Percentiles rank a stretch among this genome's conserved stretches.
Conservation (phyloP, 2,888 invertebrate genomes). For the Apamea monoglypha region DNA sequence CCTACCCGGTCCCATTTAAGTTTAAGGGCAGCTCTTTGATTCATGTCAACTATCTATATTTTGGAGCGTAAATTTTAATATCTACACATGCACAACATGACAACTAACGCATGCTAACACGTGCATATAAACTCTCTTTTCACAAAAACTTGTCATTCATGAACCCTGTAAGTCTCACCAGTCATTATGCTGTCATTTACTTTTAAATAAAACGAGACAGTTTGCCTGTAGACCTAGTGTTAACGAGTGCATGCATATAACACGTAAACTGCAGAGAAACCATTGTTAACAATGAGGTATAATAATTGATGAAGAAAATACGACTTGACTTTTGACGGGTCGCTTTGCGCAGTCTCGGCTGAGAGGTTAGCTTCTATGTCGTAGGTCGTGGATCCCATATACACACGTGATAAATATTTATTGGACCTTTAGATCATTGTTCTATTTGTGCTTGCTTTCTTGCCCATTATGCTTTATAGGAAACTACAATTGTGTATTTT, state of each 20-base stretch:
- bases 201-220: slow-evolving; percentile 38
- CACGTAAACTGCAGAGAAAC: slow-evolving; percentile 22
- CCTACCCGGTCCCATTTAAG: not conserved
- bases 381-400: not conserved
- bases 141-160: slow-evolving; percentile 33
- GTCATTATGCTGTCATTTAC: slow-evolving; percentile 42
- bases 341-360: not conserved
- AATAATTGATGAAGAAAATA: slow-evolving; percentile 3
- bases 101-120: not conserved
- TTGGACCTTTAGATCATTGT: not conserved
- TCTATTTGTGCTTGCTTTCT: not conserved
- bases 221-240: not conserved
- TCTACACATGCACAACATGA: not conserved
- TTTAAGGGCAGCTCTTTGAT: not conserved
- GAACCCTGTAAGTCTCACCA: slow-evolving; percentile 15
- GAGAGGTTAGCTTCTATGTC: not conserved
- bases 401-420: not conserved
- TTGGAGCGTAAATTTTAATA: not conserved
- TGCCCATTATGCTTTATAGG: not conserved
- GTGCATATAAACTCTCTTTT: slow-evolving; percentile 36
- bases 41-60: not conserved
- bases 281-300: slow-evolving; percentile 2
- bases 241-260: slow-evolving; percentile 24
- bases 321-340: not conserved
- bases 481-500: not conserved